Evolutionary conservation across 2,888 invertebrate species (phyloP), one percentile per base, ranked within the genome.

Genomic region (Apamea anceps): DNA sequence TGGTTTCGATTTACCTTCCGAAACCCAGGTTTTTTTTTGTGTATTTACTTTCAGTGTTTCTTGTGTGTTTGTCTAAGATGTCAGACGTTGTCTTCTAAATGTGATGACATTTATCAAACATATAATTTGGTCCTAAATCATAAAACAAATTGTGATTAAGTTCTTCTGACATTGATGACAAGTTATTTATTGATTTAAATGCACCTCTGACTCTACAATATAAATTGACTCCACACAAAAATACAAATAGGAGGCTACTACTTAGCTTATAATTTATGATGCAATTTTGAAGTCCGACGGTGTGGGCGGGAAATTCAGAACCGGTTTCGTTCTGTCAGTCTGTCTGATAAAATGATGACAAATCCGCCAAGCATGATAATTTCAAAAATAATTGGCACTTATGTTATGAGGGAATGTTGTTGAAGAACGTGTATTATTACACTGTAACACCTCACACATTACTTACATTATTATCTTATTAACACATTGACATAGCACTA

Each of bases 381-480:
- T 71, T 60, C 21, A 62, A 28, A 81, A 75, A 54, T 68, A 75
- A 75, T 63, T 68, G 62, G 0, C 66, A 45, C 21, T 68, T 51
- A 66, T 54, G 1, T 28, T 72, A n/a, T 2, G 32, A 21, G 18
- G 18, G 63, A 70, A 79, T 79, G 63, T 62, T 73, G 65, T 82
- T 66, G 45, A 72, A 70, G 79, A 70, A 83, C 72, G 42, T 48
- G 2, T 42, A 63, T 67, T 48, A 68, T 57, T 18, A 75, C 84
- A 63, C 0, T 75, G 76, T 63, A 51, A 72, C 72, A 75, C 67
- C 63, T 68, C 28, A 60, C 62, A 80, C 45, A 48, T 74, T 73
- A 63, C 28, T 63, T 68, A 45, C 21, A 68, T 77, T 85, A 77
- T 85, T 81, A 85, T 66, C 70, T 81, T 66, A 65, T 82, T 70